Conservation (phyloP, 2,888 invertebrate genomes). For the Anoncus sp. region DNA sequence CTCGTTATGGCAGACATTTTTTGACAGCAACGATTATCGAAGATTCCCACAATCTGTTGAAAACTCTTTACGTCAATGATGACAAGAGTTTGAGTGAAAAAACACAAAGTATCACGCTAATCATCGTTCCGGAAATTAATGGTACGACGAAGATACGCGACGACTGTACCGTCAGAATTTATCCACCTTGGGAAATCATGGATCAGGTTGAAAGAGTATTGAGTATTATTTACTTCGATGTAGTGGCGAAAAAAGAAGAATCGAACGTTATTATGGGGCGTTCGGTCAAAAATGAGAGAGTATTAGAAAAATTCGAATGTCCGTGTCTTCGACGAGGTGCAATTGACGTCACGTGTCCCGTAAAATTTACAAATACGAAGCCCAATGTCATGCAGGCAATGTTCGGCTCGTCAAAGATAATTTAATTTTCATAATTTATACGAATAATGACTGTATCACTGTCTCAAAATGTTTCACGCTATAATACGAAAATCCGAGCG, state of each 20-base stretch:
- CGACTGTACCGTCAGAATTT: constrained; percentile 70
- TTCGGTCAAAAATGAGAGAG: neutral
- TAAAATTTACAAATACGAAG: constrained; percentile 68
- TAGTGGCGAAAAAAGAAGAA: constrained; percentile 41
- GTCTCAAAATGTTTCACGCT: constrained; percentile 1
- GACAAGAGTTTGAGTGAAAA: constrained; percentile 1
- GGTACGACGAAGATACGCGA: constrained; percentile 67
- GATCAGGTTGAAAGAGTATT: constrained; percentile 66
- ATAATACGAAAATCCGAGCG: neutral
- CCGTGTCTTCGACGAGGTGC: constrained; percentile 68
- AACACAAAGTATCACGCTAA: constrained; percentile 64
- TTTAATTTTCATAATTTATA: neutral
- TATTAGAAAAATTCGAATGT: constrained; percentile 71
- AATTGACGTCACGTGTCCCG: constrained; percentile 67
- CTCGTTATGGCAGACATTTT: constrained; percentile 68
- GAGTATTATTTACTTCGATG: constrained; percentile 70
- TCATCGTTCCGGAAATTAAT: constrained; percentile 73
- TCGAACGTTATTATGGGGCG: neutral
- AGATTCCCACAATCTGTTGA: constrained; percentile 71
- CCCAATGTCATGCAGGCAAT: constrained; percentile 72
- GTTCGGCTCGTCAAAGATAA: constrained; percentile 49
- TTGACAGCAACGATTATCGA: constrained; percentile 69
- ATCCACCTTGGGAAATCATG: constrained; percentile 75
- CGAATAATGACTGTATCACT: neutral
- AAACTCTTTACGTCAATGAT: constrained; percentile 8